Base-by-base conservation (phyloP, 2,888 invertebrate species). In the Oxystoma pomonae region DNA sequence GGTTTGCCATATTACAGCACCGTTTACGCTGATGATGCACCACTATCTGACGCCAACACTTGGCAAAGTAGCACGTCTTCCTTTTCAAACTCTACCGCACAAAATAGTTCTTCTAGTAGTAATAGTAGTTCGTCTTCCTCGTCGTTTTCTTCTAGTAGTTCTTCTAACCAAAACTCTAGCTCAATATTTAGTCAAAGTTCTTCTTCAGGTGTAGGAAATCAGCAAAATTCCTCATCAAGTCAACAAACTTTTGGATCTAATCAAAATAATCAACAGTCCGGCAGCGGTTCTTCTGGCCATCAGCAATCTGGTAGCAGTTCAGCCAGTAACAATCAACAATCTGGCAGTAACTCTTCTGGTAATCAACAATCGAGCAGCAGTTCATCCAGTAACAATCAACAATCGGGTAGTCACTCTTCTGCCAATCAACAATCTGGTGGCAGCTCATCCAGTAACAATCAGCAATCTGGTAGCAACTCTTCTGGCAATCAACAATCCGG, bases 81-180 rank as follows among this genome's bases (percentile, higher is more conserved):
- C n/a, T 18, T 58, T 16, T 61, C 55, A 57, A 35, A 57, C 59
- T 56, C 58, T 2, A 63, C 19, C 57, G 59, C 61, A 35, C 57
- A 64, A 52, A 61, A 63, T 62, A 65, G 61, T 55, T 61, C 65
- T 57, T 50, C 50, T 50, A 50, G n/a, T 21, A 61, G 66, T 60
- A 65, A 67, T 20, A 66, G 58, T 60, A 65, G 62, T 17, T 65
- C 67, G 20, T 64, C 67, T 58, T 65, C 65, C 58, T 65, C 67
- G 57, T 65, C 64, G 55, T 62, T 65, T 50, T 65, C 58, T 55
- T 65, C 67, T 16, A 64, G 55, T 64, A 66, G 62, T 17, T 64
- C 61, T 58, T 66, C 65, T 66, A 61, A 21, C 58, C 65, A 67
- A 60, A 69, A 65, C 60, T 62, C 62, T 51, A 64, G 59, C 58